Conservation (phyloP, 1,140 invertebrate genomes). For the Euwallacea fornicatus region DNA sequence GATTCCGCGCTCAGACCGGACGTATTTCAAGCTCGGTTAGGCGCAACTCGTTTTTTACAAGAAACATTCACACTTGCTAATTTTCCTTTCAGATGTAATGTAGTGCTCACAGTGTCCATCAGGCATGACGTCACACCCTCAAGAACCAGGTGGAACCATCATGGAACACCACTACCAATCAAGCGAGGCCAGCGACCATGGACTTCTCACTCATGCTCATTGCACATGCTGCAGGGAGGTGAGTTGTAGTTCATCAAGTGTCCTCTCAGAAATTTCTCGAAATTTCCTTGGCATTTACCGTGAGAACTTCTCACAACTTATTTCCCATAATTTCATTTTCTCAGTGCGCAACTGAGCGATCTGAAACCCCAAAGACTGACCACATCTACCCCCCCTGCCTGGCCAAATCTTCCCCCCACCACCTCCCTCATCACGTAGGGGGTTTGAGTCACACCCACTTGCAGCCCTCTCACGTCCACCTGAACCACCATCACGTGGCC, state of each 20-base stretch:
- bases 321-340: background rate
- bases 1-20: background rate
- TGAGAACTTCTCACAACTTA: background rate
- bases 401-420: conserved; percentile 22
- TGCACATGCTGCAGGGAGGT: conserved; percentile 43
- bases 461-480: conserved; percentile 13
- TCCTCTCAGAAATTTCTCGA: background rate
- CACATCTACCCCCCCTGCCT: conserved; percentile 13
- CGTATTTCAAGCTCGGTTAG: background rate
- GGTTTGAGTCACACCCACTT: conserved; percentile 4
- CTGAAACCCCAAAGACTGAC: conserved; percentile 33
- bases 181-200: conserved; percentile 49
- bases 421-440: conserved; percentile 12
- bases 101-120: background rate
- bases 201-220: conserved; percentile 41
- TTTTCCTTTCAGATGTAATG: no score
- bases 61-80: no score
- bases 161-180: conserved; percentile 48
- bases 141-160: conserved; percentile 39
- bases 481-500: conserved; percentile 9
- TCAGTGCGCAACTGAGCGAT: conserved; percentile 10
- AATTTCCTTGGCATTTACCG: background rate
- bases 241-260: conserved; percentile 1
- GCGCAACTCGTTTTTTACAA: background rate
- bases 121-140: background rate